Evolutionary conservation across 2,113 vertebrate genomes (phyloP), one percentile per base, ranked within the genome.

Genomic region (Cnemophilus loriae): DNA sequence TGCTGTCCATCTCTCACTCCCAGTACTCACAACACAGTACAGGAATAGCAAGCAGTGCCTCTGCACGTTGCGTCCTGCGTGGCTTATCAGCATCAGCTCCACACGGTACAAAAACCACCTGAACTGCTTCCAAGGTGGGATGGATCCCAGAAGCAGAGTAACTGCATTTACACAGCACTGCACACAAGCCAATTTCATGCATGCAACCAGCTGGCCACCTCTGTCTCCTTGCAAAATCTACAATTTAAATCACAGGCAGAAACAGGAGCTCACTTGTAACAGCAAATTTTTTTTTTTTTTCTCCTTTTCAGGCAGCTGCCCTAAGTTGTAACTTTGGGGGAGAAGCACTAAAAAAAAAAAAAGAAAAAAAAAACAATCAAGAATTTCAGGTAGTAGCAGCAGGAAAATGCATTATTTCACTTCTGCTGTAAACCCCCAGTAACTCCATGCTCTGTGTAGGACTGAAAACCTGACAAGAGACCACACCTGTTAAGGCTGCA

Each of bases 21-120:
- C 23, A 13, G 37, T 46, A 78, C 70, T 0, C 1, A 0, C 17
- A 61, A 26, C 32, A 47, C 16, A 41, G 27, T 1, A n/a, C 0
- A 80, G 64, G 39, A 70, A 67, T 1, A 65, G 17, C 55, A 91
- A 32, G 37, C 19, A 49, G 17, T 4, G 28, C 61, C 49, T 88
- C 67, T 55, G 50, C 77, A 73, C 89, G 74, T 12, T 57, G 69
- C 7, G 7, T 70, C 88, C 69, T 61, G 81, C 0, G 0, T 1
- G 11, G 55, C 20, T 76, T 68, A 76, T 60, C n/a, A 73, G 71
- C 13, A 3, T 35, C 24, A 3, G 63, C 28, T 86, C 49, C 41
- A 28, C 7, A 10, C 3, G n/a, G 55, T 28, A 77, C 46, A 64
- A 49, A 49, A 91, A 35, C 50, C 4, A 1, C 52, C 5, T 21